A percentile compares a stretch with the other conserved stretches of the same genome.
These are phyloP conservation scores for Cyanoderma ruficeps DNA, from an alignment of 2,113 vertebrate species.

Conservation along the genomic window DNA sequence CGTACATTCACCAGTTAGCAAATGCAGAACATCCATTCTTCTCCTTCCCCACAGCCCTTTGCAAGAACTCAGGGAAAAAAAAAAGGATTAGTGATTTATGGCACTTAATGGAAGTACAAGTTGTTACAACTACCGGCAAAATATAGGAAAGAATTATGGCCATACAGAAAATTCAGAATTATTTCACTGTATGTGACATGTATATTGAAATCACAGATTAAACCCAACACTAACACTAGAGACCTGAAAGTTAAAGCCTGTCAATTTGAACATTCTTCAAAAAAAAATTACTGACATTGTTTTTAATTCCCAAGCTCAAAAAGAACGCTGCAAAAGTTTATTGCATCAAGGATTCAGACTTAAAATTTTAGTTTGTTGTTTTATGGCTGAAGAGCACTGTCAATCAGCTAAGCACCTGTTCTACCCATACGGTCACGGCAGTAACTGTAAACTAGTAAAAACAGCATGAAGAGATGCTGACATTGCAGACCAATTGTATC, in stretches of 20 bases:
- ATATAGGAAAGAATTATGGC: not conserved
- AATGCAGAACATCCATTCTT: not conserved
- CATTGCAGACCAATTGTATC: not conserved
- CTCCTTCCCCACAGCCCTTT: not conserved
- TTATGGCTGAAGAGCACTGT: not conserved
- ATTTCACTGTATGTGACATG: not conserved
- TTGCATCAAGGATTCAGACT: not conserved
- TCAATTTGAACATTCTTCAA: not conserved
- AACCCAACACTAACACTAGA: not conserved
- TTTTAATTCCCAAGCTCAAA: not conserved
- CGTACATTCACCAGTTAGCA: rapidly evolving
- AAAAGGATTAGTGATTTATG: not conserved
- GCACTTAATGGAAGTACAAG: not conserved
- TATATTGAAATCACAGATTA: not conserved
- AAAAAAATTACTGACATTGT: not conserved
- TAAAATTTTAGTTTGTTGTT: not conserved
- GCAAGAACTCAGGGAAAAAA: not conserved
- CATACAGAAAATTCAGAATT: not conserved
- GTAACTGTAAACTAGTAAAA: not conserved
- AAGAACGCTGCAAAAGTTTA: not conserved
- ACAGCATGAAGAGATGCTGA: not conserved
- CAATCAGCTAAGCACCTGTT: not conserved
- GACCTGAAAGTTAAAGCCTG: not conserved
- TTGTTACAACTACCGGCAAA: not conserved
- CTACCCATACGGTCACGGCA: not conserved